Conservation (phyloP, 2,113 vertebrate genomes). For the Lasiurus borealis region DNA sequence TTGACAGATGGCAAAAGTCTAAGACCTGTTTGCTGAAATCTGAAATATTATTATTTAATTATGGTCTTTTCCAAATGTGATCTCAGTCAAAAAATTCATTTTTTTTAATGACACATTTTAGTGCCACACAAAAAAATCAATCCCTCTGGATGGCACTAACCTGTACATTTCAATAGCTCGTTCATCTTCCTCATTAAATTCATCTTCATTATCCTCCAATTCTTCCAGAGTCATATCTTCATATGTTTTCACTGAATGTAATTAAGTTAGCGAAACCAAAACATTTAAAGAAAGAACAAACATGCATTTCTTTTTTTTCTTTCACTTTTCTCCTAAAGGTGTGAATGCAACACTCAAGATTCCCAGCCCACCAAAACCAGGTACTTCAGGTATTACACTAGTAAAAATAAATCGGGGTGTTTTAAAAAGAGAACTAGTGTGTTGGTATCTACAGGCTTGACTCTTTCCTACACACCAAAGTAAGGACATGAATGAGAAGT, state of each 20-base stretch:
- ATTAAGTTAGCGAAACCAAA: constrained; percentile 3
- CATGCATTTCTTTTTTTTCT: background rate
- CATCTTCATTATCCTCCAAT: constrained; percentile 97
- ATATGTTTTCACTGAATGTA: constrained; percentile 93
- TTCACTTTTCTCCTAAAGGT: background rate
- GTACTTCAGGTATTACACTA: background rate
- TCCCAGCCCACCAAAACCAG: background rate
- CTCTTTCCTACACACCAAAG: no score
- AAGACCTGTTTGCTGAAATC: background rate
- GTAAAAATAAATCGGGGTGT: background rate
- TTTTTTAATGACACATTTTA: constrained; percentile 9
- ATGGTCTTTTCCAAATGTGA: constrained; percentile 27
- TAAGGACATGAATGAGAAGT: background rate
- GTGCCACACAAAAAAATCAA: background rate
- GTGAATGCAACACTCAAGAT: background rate
- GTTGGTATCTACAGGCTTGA: fast-evolving
- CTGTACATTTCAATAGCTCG: constrained; percentile 97
- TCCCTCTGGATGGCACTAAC: constrained; percentile 83
- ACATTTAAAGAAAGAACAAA: background rate
- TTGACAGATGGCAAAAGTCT: background rate
- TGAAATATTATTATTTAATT: background rate
- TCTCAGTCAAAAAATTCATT: background rate
- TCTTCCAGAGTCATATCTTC: constrained; percentile 97
- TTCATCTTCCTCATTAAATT: constrained; percentile 97
- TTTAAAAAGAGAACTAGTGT: constrained; percentile 5